Evolutionary conservation across 2,113 vertebrate genomes (phyloP), one percentile per base, ranked within the genome.

Genomic region (Promerops cafer): DNA sequence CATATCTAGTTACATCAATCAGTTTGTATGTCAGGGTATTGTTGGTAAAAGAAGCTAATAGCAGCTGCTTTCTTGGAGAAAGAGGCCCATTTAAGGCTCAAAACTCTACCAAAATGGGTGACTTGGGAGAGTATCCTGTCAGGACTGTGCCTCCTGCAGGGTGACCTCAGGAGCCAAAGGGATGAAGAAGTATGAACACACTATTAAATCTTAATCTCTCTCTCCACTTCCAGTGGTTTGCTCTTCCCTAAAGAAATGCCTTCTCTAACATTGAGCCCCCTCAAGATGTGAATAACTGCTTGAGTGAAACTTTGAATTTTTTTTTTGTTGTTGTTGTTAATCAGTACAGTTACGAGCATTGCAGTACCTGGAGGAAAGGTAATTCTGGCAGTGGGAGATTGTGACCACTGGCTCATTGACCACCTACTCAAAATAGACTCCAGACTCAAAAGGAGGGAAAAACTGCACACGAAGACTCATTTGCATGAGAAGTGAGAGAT

Each of bases 141-240:
- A 45, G 31, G 12, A 22, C 35, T 27, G 35, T n/a, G 24, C 5
- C 5, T 47, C 1, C 0, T 15, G n/a, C n/a, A 31, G 3, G 3
- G n/a, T 18, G 3, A 49, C 19, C 11, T 22, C 45, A 61, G 4
- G 9, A 63, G 57, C 18, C 5, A 16, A 49, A 72, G 13, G 16
- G 12, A 44, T 8, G 21, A 50, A n/a, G 33, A 63, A 50, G 7
- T 18, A n/a, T 0, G 4, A 56, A 40, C n/a, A 42, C 10, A n/a
- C 22, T 72, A 16, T 20, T 24, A 56, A 30, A 52, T 16, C 6
- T 66, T 61, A 15, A 61, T 44, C 13, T 14, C 63, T 50, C 75
- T 42, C 28, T 12, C 10, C 19, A 26, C 10, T 30, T 66, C 20
- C 54, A 45, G 28, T 11, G 19, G 23, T 66, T 72, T 77, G 61